phyloP scores from a whole-genome alignment of 64 coral and sea anemone species.

The Pocillopora damicornis region DNA sequence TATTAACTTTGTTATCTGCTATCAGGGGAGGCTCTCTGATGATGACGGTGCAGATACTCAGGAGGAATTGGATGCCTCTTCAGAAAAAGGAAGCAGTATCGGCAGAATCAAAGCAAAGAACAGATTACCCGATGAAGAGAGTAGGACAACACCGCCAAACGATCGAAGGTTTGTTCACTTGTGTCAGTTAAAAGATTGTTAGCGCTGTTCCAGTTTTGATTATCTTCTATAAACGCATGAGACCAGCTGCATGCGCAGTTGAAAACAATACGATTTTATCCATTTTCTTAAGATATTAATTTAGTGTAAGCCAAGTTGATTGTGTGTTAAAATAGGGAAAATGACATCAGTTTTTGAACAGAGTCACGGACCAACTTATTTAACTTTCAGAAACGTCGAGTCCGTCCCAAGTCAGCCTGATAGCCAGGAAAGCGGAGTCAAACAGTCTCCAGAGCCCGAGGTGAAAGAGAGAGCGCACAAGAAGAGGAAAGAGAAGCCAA shows the following conservation, averaged over 20 bases:
- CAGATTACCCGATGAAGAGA: not conserved
- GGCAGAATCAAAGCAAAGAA: not conserved
- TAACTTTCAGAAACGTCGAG: not conserved
- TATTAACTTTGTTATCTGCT: not conserved
- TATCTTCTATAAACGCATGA: too few species aligned
- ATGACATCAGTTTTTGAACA: not conserved
- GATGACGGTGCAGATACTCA: slow-evolving; percentile 20
- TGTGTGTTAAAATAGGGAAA: not conserved
- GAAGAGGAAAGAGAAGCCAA: slow-evolving; percentile 38
- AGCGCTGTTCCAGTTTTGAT: too few species aligned
- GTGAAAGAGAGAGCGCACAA: slow-evolving; percentile 29
- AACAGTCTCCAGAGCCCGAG: slow-evolving; percentile 7
- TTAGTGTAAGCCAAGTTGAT: not conserved
- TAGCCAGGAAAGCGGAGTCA: not conserved
- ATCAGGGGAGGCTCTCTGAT: slow-evolving; percentile 29
- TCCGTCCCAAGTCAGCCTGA: not conserved
- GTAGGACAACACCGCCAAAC: not conserved
- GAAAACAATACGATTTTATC: too few species aligned
- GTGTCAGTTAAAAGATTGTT: too few species aligned
- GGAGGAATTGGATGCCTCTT: slow-evolving; percentile 14
- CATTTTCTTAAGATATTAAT: not conserved
- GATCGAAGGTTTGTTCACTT: not conserved
- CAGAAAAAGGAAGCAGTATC: not conserved
- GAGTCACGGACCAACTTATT: not conserved
- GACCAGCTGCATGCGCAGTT: too few species aligned